Base-by-base conservation (phyloP, 2,113 vertebrate species). In the Phaetusa simplex region DNA sequence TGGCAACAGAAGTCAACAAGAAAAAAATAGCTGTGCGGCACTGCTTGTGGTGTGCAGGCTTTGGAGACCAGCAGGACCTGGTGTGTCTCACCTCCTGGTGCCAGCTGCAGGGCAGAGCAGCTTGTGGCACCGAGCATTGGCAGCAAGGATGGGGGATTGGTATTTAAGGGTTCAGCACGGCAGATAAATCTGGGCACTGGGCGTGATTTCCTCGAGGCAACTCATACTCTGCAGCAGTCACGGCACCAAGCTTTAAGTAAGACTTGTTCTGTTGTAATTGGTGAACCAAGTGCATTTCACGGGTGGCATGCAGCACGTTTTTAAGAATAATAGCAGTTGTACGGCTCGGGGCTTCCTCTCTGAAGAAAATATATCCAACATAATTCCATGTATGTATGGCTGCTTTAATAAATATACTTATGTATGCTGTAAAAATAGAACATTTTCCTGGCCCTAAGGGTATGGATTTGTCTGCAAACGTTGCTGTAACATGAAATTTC, bases 361-460 rank as follows among this genome's bases (percentile, higher is more conserved):
- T 89, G 66, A 86, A 56, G 71, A 34, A 84, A 61, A 76, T 4
- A 76, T 64, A 47, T 55, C 74, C 64, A 83, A 34, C 1, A 1
- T 43, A 53, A 85, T 86, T 97, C 67, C 17, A 14, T 52, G 55
- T 66, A 50, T 85, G 29, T 53, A 32, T 66, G 74, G 53, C 58
- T 90, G 32, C 58, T 94, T 94, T 83, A 87, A 82, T 76, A 87
- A 95, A 72, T 85, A 58, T 10, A 20, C 70, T 88, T 82, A 2
- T 14, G 21, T 59, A 27, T 64, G 50, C 78, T 86, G 55, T 90
- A 95, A 91, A 96, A 94, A 89, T 70, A 91, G 86, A 85, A 90
- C 40, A 85, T 91, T 96, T 96, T 96, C 95, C 95, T 97, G 94
- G 74, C 91, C 85, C 36, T 87, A 11, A 40, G 50, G 81, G 22